Base-by-base conservation (phyloP, 2,113 vertebrate species). In the Syngnathoides biaculeatus region DNA sequence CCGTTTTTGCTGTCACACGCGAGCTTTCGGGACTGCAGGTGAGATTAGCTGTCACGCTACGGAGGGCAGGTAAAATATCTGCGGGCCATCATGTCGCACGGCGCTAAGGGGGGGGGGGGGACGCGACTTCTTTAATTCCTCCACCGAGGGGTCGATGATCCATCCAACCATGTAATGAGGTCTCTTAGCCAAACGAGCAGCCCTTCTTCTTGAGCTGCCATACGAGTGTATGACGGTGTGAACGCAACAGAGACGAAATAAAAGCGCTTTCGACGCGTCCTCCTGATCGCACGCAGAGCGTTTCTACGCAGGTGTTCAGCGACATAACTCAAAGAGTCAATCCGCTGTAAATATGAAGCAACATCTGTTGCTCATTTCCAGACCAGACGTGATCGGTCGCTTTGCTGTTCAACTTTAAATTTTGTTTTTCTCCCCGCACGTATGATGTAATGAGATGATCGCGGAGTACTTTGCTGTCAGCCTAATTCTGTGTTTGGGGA, bases 91-190 rank as follows among this genome's bases (percentile, higher is more conserved):
- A 67, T 87, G 81, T 82, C 82, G 75, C 82, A 78, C 63, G 72
- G 67, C 76, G 71, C 69, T 73, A 57, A 8, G 60, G 59, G 40
- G 26, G 6, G 17, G 65, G 60, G 65, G 79, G 68, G 81, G 83
- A 82, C 75, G 72, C 79, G 80, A 80, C 81, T 90, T 88, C 77
- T 87, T 84, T 84, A 79, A 87, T 84, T 83, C 70, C 59, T 78
- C 57, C 83, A 84, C 79, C 75, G 42, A 77, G 74, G 76, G 84
- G 83, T 88, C 79, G 77, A 89, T 89, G 82, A 69, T 81, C 79
- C 84, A 84, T 87, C 81, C 87, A 90, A 74, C 82, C 86, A 64
- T 90, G 86, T 90, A 90, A 89, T 89, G 87, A 90, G 88, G 80
- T 90, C 87, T 89, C 74, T 89, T 87, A 84, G 83, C 82, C 79